Evolutionary conservation across 2,888 invertebrate species (phyloP).

Genomic region (Choreutis nemorana): DNA sequence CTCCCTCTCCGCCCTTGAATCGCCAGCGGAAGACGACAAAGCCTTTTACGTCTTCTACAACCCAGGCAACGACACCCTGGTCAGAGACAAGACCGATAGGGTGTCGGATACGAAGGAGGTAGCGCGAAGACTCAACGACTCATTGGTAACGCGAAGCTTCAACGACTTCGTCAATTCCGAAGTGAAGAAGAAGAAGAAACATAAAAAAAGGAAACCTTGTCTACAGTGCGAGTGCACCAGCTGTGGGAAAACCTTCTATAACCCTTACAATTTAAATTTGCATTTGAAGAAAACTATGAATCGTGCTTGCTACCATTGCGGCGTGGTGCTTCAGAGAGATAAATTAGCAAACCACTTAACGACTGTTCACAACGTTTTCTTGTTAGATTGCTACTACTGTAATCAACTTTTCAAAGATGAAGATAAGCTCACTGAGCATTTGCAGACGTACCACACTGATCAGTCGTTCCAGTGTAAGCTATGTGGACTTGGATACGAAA

Average conservation of each 20-base stretch:
- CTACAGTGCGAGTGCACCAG: conserved; percentile 22
- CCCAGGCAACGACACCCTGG: conserved; percentile 15
- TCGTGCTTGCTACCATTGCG: conserved; percentile 30
- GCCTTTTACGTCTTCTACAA: conserved; percentile 27
- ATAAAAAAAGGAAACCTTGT: conserved; percentile 1
- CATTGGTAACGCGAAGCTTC: neutral
- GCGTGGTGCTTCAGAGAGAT: conserved; percentile 21
- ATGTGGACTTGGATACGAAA: conserved; percentile 31
- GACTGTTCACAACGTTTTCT: conserved; percentile 17
- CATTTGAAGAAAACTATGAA: conserved; percentile 32
- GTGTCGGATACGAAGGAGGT: conserved; percentile 15
- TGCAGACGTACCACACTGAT: conserved; percentile 16
- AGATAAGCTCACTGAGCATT: conserved; percentile 17
- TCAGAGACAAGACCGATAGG: conserved; percentile 19
- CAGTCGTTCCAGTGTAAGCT: conserved; percentile 21
- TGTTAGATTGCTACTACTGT: conserved; percentile 25
- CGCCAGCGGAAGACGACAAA: conserved; percentile 20
- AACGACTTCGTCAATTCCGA: conserved; percentile 7
- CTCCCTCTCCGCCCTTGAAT: conserved; percentile 17
- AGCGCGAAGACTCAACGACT: conserved; percentile 17
- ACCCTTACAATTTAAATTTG: conserved; percentile 23
- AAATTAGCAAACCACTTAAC: conserved; percentile 27
- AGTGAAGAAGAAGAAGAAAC: conserved; percentile 6
- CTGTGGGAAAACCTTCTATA: conserved; percentile 27
- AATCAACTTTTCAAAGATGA: conserved; percentile 23